Base-by-base conservation (phyloP, 2,888 invertebrate species). In the Sisyra terminalis region DNA sequence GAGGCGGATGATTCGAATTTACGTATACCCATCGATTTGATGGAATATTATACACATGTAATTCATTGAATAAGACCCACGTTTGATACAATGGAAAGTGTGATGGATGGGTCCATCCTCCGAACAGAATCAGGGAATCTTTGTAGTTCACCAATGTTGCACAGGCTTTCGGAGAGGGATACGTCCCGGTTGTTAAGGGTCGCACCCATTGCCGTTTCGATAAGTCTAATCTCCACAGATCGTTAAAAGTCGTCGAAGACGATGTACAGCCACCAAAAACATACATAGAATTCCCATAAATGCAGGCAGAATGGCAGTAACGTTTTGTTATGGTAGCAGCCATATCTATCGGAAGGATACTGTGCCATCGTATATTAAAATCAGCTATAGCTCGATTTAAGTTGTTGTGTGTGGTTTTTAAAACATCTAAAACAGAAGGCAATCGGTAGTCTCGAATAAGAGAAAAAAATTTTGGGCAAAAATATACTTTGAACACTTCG, bases 191-290 rank as follows among this genome's bases (percentile, higher is more conserved):
- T 3, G 88, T 81, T 36, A 85, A 62, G 1, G 85, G 84, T 49
- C 89, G 69, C 14, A 83, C 72, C 94, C 94, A 94, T 50, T 77
- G 71, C 52, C 89, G 70, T 38, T 73, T 78, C 1, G 84, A 83
- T 46, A 96, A 70, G 66, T 96, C 89, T 60, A 96, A 78, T 48
- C 78, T 72, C 96, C 96, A 96, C 29, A 97, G 68, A 66, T 97
- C 96, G 66, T 97, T 96, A 56, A 94, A 94, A 10, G 96, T 89
- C 14, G 96, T 94, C 54, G 85, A 84, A 43, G 86, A 82, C 30
- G 86, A 84, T 9, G 94, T 93, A 53, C 93, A 94, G 6, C 96
- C 96, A 29, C 96, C 96, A 70, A 96, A 94, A 38, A 96, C 77
- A 57, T 87, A 96, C 85, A 96, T 87, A 3, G 78, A 80, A 59